Evolutionary conservation across 2,113 vertebrate genomes (phyloP), one percentile per base, ranked within the genome.

Genomic region (Phalacrocorax pelagicus): DNA sequence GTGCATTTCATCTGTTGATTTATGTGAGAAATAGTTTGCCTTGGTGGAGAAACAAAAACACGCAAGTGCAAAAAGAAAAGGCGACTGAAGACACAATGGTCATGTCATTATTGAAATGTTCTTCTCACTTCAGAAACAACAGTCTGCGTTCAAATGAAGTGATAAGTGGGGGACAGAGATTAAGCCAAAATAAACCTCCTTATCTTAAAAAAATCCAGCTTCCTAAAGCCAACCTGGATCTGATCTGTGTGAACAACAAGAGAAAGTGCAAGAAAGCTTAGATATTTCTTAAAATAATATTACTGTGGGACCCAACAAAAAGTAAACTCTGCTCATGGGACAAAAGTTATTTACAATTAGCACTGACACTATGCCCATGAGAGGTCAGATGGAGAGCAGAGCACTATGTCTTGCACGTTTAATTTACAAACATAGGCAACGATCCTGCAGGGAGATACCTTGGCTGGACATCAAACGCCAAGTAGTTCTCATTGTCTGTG

Each of bases 251-350:
- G 95, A 97, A 95, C 81, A 91, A 42, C 44, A 81, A 70, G 86
- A 94, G 87, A 96, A 95, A 96, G 80, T 58, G 52, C 44, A 74
- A 94, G 92, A 85, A 93, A 17, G 42, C 11, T 1, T 65, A 94
- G 95, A 88, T 86, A 92, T 86, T 92, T 94, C 92, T 95, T 97
- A 90, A 79, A 96, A 94, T 79, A 96, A 97, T 87, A 95, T 94
- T 95, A 62, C 69, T n/a, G 12, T 57, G 83, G 75, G 80, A 90
- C 74, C 38, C 59, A 96, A 80, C 27, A 78, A 87, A 95, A 94
- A 69, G 77, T 40, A 74, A 92, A 75, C 36, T 36, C 47, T 74
- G 78, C 71, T 77, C 30, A 1, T 62, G 77, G 86, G 86, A 94
- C 69, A 81, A 65, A 95, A 79, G 62, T 72, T 95, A 65, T 92